Base-by-base conservation (phyloP, 2,113 vertebrate genomes). In the Notiomystis cincta region DNA sequence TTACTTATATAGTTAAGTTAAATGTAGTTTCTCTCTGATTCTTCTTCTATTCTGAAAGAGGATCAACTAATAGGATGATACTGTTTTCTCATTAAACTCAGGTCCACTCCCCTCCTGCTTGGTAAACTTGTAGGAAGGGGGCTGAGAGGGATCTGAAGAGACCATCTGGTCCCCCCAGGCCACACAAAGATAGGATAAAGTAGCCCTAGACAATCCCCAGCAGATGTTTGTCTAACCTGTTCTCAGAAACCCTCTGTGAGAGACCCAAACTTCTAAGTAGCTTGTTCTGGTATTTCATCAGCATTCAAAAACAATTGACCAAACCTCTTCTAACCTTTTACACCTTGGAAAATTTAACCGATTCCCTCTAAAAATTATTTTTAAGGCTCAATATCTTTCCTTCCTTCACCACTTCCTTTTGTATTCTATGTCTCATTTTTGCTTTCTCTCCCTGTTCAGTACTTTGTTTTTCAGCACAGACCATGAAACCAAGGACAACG, bases 191-290 rank as follows among this genome's bases (percentile, higher is more conserved):
- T 35, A 37, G 96, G 91, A 94, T 97, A 71, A 96, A 95, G 91
- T 72, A 71, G 83, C 61, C 85, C 56, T 87, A 93, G 94, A 96
- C 94, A 95, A 95, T 95, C 94, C 94, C 69, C 83, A 87, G n/a
- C 93, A 91, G 94, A 94, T 95, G 93, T 89, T 93, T 82, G 91
- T 95, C 94, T 95, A 95, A 96, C 95, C 94, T 94, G 91, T 87
- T 96, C 96, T 92, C 71, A 89, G 84, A 94, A 95, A 57, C 56
- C 48, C 45, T 87, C 31, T 0, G 0, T 4, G 4, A 58, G 83
- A 95, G 87, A 91, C 45, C 40, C 2, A 0, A 84, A 76, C 80
- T 91, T 89, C 83, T 56, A 70, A 81, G 89, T 23, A 48, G 83
- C 57, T 92, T 79, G 65, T 94, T 84, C 87, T 91, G 91, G 80